These are phyloP conservation scores for Phycodurus eques DNA, from an alignment of 2,113 vertebrate genomes.

Conservation along the genomic window DNA sequence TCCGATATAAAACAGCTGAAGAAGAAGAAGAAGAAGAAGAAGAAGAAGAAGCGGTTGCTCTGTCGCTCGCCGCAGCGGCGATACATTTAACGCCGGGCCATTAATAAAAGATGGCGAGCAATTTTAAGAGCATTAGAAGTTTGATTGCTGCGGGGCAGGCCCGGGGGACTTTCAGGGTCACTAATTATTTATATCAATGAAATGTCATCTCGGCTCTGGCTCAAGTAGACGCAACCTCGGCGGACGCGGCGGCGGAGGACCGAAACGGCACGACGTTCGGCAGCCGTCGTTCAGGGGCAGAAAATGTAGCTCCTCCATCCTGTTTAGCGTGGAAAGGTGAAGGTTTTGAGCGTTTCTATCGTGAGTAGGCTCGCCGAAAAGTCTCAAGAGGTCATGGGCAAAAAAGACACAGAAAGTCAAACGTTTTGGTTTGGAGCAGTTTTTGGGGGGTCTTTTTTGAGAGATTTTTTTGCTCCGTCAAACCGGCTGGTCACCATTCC, in stretches of 20 bases:
- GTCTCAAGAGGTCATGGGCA: no score
- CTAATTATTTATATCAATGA: constrained; percentile 78
- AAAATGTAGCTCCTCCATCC: no score
- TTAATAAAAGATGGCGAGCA: constrained; percentile 74
- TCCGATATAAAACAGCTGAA: constrained; percentile 34
- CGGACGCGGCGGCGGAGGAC: constrained; percentile 51
- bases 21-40: constrained; percentile 36
- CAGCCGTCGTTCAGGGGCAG: constrained; percentile 34
- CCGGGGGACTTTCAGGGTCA: constrained; percentile 69
- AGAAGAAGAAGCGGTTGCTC: constrained; percentile 28
- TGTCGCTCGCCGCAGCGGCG: constrained; percentile 22
- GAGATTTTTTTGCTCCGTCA: no score
- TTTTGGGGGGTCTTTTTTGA: no score
- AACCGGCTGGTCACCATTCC: no score
- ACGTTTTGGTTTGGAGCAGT: no score
- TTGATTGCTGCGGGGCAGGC: constrained; percentile 73
- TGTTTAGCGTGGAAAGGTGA: no score
- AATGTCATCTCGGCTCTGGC: constrained; percentile 76
- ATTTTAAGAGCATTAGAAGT: constrained; percentile 78
- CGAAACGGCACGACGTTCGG: constrained; percentile 30
- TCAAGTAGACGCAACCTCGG: constrained; percentile 66
- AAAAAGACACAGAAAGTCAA: no score
- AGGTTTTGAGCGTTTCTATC: no score
- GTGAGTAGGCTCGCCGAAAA: constrained; percentile 8
- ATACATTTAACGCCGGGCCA: constrained; percentile 62